Conservation (phyloP, 2,113 vertebrate species). For the Eurystomus gularis region DNA sequence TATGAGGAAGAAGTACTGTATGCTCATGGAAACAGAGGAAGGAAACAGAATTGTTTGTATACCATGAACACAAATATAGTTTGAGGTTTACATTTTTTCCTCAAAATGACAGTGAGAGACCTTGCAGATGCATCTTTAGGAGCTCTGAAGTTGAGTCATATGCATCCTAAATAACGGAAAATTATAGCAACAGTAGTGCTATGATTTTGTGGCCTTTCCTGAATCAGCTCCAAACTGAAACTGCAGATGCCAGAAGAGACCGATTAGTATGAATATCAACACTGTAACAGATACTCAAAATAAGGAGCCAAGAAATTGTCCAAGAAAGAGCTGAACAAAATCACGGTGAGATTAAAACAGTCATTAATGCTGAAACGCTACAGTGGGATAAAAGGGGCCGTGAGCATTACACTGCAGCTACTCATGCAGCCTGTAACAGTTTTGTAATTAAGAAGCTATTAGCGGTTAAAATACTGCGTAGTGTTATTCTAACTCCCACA, state of each 20-base stretch:
- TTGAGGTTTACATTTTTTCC: background rate
- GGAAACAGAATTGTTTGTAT: background rate
- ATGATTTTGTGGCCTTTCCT: background rate
- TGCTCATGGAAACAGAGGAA: background rate
- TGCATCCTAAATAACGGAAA: background rate
- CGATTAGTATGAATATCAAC: background rate
- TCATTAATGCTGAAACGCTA: background rate
- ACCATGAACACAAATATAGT: background rate
- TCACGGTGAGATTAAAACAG: background rate
- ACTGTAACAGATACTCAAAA: background rate
- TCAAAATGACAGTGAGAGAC: background rate
- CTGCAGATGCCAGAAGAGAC: background rate
- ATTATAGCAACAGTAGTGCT: background rate
- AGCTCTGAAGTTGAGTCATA: background rate
- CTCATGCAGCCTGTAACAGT: background rate
- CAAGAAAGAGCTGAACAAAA: background rate
- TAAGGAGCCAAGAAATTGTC: background rate
- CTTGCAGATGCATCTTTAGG: background rate
- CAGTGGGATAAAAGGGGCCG: background rate
- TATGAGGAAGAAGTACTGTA: background rate
- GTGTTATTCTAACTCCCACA: background rate
- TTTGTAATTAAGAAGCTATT: slow-evolving; percentile 37
- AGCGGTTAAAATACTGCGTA: background rate
- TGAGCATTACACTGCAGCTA: background rate
- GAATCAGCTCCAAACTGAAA: slow-evolving; percentile 6